Conservation (phyloP, 2,888 invertebrate species). For the Standfussiana lucernea region DNA sequence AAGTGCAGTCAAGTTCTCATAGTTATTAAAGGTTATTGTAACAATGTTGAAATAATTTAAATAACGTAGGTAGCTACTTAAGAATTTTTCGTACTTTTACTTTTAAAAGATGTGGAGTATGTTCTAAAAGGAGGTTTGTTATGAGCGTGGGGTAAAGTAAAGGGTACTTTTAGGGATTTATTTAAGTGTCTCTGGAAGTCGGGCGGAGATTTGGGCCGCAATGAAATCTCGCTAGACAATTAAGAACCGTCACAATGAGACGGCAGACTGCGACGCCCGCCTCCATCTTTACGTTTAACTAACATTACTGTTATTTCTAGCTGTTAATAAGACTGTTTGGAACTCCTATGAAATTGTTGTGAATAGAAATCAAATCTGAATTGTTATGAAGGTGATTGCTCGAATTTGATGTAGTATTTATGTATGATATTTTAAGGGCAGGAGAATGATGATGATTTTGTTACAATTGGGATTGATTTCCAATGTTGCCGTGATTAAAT, state of each 20-base stretch:
- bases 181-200: conserved; percentile 72
- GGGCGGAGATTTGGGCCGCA: conserved; percentile 76
- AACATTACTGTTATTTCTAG: conserved; percentile 70
- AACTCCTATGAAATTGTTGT: conserved; percentile 39
- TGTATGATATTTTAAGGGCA: not conserved
- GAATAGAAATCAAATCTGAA: conserved; percentile 34
- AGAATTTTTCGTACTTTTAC: conserved; percentile 31
- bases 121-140: conserved; percentile 29
- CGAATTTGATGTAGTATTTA: not conserved
- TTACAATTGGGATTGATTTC: not conserved
- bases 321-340: conserved; percentile 49
- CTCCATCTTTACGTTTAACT: conserved; percentile 69
- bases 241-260: conserved; percentile 78
- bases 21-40: conserved; percentile 37
- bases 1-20: conserved; percentile 55
- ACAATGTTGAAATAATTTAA: conserved; percentile 40
- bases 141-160: conserved; percentile 40
- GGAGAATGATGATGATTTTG: not conserved
- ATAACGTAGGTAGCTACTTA: conserved; percentile 41
- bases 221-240: conserved; percentile 82
- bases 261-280: conserved; percentile 62
- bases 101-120: conserved; percentile 36
- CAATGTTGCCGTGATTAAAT: not conserved
- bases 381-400: conserved; percentile 15
- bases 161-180: conserved; percentile 70